These are phyloP conservation scores for Phalanger gymnotis DNA, from an alignment of 2,797 vertebrate species.

Conservation along the genomic window DNA sequence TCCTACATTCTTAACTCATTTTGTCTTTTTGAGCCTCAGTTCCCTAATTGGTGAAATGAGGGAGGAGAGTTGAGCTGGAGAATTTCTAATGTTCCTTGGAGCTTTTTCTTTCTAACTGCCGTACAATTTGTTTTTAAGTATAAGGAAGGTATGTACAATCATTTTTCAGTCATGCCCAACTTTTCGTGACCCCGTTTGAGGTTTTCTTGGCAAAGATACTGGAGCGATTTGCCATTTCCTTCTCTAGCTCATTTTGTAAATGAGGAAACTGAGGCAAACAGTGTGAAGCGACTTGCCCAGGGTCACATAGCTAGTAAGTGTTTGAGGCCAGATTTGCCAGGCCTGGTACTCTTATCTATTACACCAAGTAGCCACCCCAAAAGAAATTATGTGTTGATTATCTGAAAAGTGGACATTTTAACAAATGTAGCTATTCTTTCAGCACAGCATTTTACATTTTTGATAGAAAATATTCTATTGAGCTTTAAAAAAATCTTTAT, in stretches of 20 bases:
- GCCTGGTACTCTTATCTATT: neutral
- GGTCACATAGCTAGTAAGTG: neutral
- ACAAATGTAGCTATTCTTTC: constrained; percentile 73
- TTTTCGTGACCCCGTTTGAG: neutral
- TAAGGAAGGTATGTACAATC: neutral
- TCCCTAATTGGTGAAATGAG: neutral
- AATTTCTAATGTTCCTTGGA: constrained; percentile 22
- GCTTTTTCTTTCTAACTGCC: neutral
- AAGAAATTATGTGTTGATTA: constrained; percentile 68
- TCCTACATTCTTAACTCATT: neutral
- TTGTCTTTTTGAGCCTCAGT: neutral
- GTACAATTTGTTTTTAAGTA: neutral
- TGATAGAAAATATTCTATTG: constrained; percentile 84
- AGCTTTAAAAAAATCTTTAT: constrained; percentile 61
- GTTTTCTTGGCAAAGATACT: neutral
- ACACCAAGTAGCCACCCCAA: neutral
- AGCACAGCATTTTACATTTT: constrained; percentile 86
- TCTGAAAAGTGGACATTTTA: constrained; percentile 75
- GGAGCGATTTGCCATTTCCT: neutral
- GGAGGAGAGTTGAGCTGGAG: neutral
- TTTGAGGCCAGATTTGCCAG: neutral
- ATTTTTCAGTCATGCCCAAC: neutral
- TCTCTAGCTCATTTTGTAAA: neutral
- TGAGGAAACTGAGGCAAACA: neutral
- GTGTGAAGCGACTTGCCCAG: neutral